These are phyloP conservation scores for Spisula solida DNA, from an alignment of 2,888 invertebrate species.

Conservation along the genomic window DNA sequence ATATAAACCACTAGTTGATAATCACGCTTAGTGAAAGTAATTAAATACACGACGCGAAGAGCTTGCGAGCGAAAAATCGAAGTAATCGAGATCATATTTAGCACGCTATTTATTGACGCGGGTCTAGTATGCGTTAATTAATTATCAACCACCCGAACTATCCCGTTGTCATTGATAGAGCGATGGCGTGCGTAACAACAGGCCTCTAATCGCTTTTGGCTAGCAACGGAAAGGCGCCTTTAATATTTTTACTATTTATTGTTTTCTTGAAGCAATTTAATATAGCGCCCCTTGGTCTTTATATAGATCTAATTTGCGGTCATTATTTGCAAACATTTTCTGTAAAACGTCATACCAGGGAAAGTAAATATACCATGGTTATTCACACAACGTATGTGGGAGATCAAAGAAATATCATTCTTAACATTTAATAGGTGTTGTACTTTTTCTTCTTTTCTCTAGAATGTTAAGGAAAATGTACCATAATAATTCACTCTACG, in stretches of 20 bases:
- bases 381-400: no score
- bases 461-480: no score
- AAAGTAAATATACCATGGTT: no score
- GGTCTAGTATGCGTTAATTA: constrained; percentile 28
- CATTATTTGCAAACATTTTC: constrained; percentile 9
- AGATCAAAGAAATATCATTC: no score
- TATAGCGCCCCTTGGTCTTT: not conserved
- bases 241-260: constrained; percentile 5
- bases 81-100: constrained; percentile 21
- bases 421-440: no score
- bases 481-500: no score
- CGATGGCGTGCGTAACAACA: not conserved
- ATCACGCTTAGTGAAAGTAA: constrained; percentile 45
- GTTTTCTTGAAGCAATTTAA: not conserved
- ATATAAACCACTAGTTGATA: constrained; percentile 65
- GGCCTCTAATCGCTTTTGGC: not conserved
- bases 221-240: not conserved
- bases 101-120: constrained; percentile 23
- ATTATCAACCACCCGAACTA: not conserved
- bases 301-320: not conserved
- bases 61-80: constrained; percentile 25
- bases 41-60: constrained; percentile 29
- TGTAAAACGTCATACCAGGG: not conserved
- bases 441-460: no score
- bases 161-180: not conserved